Base-by-base conservation (phyloP, 2,113 vertebrate species). In the Chamaetylas fuelleborni region DNA sequence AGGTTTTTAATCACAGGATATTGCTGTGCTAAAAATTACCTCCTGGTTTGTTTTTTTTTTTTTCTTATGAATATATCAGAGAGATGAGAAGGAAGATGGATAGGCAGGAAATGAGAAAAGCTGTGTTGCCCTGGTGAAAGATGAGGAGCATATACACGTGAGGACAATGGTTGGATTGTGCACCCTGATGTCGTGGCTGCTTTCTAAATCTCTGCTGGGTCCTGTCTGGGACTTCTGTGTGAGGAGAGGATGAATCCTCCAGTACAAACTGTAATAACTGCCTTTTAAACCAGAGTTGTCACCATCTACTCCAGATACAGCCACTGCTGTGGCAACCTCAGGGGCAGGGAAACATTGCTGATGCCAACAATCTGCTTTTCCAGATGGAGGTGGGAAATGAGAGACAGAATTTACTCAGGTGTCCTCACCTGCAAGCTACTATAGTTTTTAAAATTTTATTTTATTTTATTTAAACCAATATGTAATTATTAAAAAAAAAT, bases 51-150 rank as follows among this genome's bases (percentile, higher is more conserved):
- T n/a, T 36, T 36, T 24, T 53, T 24, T 45, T 77, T 45, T 77
- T 78, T 77, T 28, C 53, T 86, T 71, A 86, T 92, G 92, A 93
- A 83, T 93, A 29, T 95, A 78, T 92, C 67, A 51, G 90, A 74
- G 85, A 88, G 85, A 81, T 81, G 65, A 38, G 74, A 58, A 77
- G 62, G 66, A 66, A 78, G 76, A 93, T 84, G 83, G 88, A 78
- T 60, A 78, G 86, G 83, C 95, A 97, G 96, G 95, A 97, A 97
- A 97, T 97, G 92, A 97, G 88, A 97, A 96, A 91, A 51, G 42
- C 47, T 56, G 0, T 33, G 87, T 51, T 90, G 81, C 42, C 93
- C 62, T 80, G 90, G 88, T 83, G 92, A 86, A 70, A 92, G 87
- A 71, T 76, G 64, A 94, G 89, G 50, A 95, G 82, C 74, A 26